phyloP scores from a whole-genome alignment of 2,888 invertebrate genomes.

The Caenorhabditis becei region DNA sequence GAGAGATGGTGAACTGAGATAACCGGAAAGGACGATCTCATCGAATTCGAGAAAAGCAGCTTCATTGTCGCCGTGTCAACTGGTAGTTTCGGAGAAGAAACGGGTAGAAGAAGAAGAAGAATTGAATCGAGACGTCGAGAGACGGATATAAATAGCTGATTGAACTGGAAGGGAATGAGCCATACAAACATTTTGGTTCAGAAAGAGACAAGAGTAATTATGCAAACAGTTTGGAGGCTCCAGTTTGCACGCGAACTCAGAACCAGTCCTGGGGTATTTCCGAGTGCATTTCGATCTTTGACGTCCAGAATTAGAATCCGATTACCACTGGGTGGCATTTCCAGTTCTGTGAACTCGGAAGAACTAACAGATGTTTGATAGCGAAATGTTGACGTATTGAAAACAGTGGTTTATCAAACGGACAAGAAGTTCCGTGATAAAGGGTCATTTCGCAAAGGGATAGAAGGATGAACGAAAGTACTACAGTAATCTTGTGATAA shows the following conservation, averaged over 20 bases:
- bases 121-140: background rate
- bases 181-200: conserved; percentile 22
- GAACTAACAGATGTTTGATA: background rate
- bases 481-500: background rate
- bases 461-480: too few relatives aligned
- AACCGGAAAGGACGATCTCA: conserved; percentile 41
- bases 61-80: conserved; percentile 14
- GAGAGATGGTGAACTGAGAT: conserved; percentile 50
- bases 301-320: conserved; percentile 30
- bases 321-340: conserved; percentile 22
- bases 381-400: background rate
- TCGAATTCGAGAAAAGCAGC: conserved; percentile 32
- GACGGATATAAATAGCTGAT: conserved; percentile 24
- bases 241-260: conserved; percentile 2
- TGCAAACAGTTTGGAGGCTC: conserved; percentile 40
- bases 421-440: too few relatives aligned
- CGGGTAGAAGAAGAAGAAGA: conserved; percentile 8
- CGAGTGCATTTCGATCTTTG: conserved; percentile 29
- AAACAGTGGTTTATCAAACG: background rate
- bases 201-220: conserved; percentile 41
- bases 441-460: too few relatives aligned
- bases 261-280: conserved; percentile 20
- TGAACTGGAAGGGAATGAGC: background rate
- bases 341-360: background rate
- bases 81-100: conserved; percentile 8